Base-by-base conservation (phyloP, 2,113 vertebrate genomes). In the Paedocypris sp. region DNA sequence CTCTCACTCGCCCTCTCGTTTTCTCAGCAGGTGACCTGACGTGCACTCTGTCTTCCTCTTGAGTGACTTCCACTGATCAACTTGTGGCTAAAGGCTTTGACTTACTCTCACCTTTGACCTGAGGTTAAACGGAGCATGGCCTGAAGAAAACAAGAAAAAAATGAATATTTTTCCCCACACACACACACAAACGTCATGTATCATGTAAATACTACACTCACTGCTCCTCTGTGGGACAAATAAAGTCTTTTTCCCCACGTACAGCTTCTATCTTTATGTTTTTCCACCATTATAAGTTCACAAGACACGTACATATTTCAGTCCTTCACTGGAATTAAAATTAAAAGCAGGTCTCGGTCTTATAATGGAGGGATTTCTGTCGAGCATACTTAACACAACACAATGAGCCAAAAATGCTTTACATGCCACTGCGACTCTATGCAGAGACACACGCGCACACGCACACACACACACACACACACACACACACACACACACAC, bases 401-500 rank as follows among this genome's bases (percentile, higher is more conserved):
- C 65, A 71, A 45, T 63, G 41, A 62, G 42, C 60, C 45, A 35
- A 69, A n/a, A 75, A 77, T 82, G 68, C 76, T 68, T 66, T 51
- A 67, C 75, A 82, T 83, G 81, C 79, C 73, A 70, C n/a, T 26
- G 13, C 54, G 56, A 54, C 46, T 56, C 67, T 65, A 71, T 60
- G 74, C 63, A 70, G 62, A 66, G 70, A 71, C 33, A 71, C 50
- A 68, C 46, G 64, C 11, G 4, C 32, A 33, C 32, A 57, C 52
- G 66, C 6, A 2, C 46, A 36, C 15, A 4, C 31, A 18, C n/a
- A 18, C 66, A 71, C 62, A 74, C 62, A 69, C 61, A 63, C 71
- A 72, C 32, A 71, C 48, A 67, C 52, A 66, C 12, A 4, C 26
- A 32, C 35, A 57, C 57, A 66, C 6, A 3, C 57, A 54, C 25